A percentile compares a stretch with the other conserved stretches of the same genome.
Conservation (phyloP, 2,888 invertebrate species). For the Andrena flavipes region DNA sequence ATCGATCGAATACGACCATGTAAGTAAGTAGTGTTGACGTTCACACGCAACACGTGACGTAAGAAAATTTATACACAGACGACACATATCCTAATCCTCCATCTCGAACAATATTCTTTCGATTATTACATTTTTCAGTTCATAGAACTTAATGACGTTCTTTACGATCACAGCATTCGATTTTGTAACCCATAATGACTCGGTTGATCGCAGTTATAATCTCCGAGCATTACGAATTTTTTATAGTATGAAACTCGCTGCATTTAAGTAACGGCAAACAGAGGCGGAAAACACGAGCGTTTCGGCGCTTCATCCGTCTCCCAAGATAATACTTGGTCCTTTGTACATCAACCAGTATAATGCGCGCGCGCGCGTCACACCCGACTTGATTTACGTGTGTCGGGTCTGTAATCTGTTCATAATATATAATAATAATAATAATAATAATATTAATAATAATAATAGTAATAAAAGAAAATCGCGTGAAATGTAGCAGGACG, state of each 20-base stretch:
- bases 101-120: not conserved
- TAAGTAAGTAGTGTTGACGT: not conserved
- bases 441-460: too few species aligned
- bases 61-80: not conserved
- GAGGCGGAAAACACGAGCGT: not conserved
- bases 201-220: not conserved
- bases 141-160: not conserved
- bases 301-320: not conserved
- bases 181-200: not conserved
- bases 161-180: not conserved
- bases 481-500: slow-evolving; percentile 4
- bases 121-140: not conserved
- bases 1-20: not conserved
- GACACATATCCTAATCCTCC: not conserved
- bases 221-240: not conserved
- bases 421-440: not conserved
- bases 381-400: not conserved
- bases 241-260: not conserved
- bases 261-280: not conserved
- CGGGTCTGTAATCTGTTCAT: slow-evolving; percentile 4
- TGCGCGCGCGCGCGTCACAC: not conserved
- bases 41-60: not conserved
- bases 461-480: not conserved
- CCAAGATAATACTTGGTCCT: not conserved
- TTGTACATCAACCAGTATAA: slow-evolving; percentile 18